phyloP scores from a whole-genome alignment of 2,888 invertebrate genomes.

The Sturmia bella region DNA sequence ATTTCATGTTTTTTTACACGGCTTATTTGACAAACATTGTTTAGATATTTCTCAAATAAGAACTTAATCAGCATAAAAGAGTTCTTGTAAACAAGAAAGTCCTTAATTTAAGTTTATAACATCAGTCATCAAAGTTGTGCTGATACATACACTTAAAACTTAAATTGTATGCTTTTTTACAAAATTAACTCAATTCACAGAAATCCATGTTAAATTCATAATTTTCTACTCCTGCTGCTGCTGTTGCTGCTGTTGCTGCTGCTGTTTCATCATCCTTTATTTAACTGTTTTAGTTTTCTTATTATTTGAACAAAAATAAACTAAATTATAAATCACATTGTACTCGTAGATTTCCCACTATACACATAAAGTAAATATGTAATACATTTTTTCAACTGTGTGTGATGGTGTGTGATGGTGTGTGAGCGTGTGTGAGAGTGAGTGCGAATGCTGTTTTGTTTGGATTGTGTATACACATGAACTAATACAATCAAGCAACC shows the following conservation, averaged over 20 bases:
- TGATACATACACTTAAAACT: neutral
- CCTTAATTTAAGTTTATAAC: neutral
- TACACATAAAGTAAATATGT: slow-evolving; percentile 58
- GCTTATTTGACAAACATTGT: too few species aligned
- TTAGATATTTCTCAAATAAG: too few species aligned
- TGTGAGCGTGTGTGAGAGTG: neutral
- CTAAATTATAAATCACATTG: slow-evolving; percentile 49
- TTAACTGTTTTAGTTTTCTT: neutral
- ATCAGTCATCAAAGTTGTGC: neutral
- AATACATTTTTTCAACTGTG: slow-evolving; percentile 36
- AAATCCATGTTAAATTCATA: slow-evolving; percentile 20
- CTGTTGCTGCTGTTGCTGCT: too few species aligned
- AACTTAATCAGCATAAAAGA: too few species aligned
- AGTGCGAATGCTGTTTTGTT: neutral
- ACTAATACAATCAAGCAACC: slow-evolving; percentile 35
- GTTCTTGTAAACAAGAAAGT: too few species aligned
- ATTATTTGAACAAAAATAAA: slow-evolving; percentile 1
- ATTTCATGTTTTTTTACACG: too few species aligned
- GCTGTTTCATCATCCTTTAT: neutral
- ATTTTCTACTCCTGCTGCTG: neutral
- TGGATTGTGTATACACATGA: slow-evolving; percentile 22
- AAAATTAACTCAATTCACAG: slow-evolving; percentile 45
- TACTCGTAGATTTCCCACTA: slow-evolving; percentile 48
- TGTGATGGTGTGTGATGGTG: neutral
- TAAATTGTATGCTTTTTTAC: slow-evolving; percentile 6